Evolutionary conservation across 2,888 invertebrate species (phyloP), one percentile per base, ranked within the genome.

Genomic region (Folsomia candida): DNA sequence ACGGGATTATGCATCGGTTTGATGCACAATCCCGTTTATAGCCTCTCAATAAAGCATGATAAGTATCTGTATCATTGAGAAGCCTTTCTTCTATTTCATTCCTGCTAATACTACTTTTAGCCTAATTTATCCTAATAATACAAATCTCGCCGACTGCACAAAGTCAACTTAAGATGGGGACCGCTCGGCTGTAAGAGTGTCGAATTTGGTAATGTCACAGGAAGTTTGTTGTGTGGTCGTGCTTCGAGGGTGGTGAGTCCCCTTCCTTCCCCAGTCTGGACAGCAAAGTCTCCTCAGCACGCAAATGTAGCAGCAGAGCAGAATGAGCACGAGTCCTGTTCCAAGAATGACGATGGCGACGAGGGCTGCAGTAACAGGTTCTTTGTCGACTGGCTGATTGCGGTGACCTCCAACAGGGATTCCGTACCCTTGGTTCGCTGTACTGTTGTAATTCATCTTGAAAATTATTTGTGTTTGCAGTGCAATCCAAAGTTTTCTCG

Each of bases 231-330:
- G 78, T 3, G 78, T 79, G 3, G 78, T 77, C 11, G 77, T 79
- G 62, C 78, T 70, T 0, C 75, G 65, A 4, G 76, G 22, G 28
- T 79, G 78, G 25, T 69, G 66, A 25, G 76, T 76, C 51, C 71
- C 71, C 1, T 76, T 76, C 25, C 79, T 67, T 28, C 79, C 79
- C 66, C 76, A 77, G 51, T 78, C 76, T 20, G 81, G 86, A 74
- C 89, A 89, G 80, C 88, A 89, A 2, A 89, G 83, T 76, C 88
- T 85, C 67, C 87, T 85, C 72, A 89, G 86, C 20, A 89, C 88
- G 80, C 88, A 89, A 4, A 87, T 87, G 82, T 89, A 89, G 81
- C 89, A 89, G 81, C 87, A 85, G 0, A 89, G 84, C n/a, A 89
- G 81, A 0, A 87, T 87, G 61, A 87, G 85, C 85, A 89, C 88